Evolutionary conservation across 92 coral and sea anemone species (phyloP).

Genomic region (Heliopora coerulea): DNA sequence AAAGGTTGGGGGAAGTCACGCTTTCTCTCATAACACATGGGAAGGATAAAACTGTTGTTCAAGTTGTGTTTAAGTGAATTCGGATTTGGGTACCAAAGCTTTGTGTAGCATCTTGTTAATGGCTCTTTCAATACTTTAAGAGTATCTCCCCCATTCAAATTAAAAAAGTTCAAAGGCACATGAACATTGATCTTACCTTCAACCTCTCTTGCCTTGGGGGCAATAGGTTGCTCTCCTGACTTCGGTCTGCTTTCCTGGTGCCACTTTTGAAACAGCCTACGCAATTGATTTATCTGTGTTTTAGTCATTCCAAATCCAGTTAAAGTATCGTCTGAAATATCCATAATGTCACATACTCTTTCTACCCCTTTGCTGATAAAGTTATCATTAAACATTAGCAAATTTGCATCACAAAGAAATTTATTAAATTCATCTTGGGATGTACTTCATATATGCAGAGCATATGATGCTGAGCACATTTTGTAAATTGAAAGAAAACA

Average conservation of each 20-base stretch:
- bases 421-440: background rate
- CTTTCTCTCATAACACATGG: too few species aligned
- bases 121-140: background rate
- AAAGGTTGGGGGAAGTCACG: too few species aligned
- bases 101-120: too few species aligned
- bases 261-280: background rate
- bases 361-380: background rate
- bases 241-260: background rate
- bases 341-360: background rate
- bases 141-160: slow-evolving; percentile 3
- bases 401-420: slow-evolving; percentile 10
- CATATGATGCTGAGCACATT: too few species aligned
- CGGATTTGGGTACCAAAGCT: too few species aligned
- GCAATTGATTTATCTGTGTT: slow-evolving; percentile 6
- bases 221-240: too few species aligned
- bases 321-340: slow-evolving; percentile 8
- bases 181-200: slow-evolving; percentile 8
- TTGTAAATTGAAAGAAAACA: background rate
- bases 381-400: background rate
- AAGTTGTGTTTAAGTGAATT: too few species aligned
- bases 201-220: slow-evolving; percentile 2
- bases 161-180: slow-evolving; percentile 11
- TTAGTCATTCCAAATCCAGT: slow-evolving; percentile 12
- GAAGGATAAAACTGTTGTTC: too few species aligned
- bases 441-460: too few species aligned